A percentile compares a stretch with the other conserved stretches of the same genome.
phyloP scores from a whole-genome alignment of 2,888 invertebrate genomes.

The Aphodius sticticus region DNA sequence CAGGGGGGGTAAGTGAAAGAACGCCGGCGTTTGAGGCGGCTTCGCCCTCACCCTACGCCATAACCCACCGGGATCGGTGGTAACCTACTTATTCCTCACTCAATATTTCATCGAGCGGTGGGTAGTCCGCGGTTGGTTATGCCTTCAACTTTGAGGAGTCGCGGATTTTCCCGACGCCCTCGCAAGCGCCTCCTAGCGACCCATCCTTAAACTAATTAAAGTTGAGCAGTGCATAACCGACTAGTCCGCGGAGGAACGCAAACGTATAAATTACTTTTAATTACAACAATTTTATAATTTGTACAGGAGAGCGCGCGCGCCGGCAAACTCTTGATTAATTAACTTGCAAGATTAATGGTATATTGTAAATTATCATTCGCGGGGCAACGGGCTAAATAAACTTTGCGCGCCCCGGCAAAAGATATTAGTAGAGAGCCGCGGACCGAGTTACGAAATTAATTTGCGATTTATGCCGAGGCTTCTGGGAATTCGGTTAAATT shows the following conservation, averaged over 20 bases:
- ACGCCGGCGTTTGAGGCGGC: not conserved
- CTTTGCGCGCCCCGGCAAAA: not conserved
- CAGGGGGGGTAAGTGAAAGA: not conserved
- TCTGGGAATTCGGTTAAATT: not conserved
- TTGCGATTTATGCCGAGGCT: not conserved
- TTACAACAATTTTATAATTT: conserved; percentile 62
- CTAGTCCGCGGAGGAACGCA: conserved; percentile 51
- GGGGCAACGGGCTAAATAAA: not conserved
- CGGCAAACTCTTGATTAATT: conserved; percentile 57
- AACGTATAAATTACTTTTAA: conserved; percentile 61
- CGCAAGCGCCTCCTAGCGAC: conserved; percentile 33
- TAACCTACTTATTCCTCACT: not conserved
- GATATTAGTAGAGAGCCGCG: not conserved
- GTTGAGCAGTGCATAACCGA: conserved; percentile 43
- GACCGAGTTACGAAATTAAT: not conserved
- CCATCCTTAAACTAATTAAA: conserved; percentile 54
- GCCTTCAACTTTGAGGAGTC: conserved; percentile 40
- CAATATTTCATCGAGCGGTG: not conserved
- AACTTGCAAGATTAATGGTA: conserved; percentile 43
- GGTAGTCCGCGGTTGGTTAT: conserved; percentile 29
- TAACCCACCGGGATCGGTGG: not conserved
- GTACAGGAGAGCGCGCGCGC: conserved; percentile 51
- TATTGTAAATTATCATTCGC: conserved; percentile 23
- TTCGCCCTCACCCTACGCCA: not conserved
- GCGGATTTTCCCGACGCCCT: conserved; percentile 41